phyloP scores from a whole-genome alignment of 2,888 invertebrate species.

The Polymixis lichenea region DNA sequence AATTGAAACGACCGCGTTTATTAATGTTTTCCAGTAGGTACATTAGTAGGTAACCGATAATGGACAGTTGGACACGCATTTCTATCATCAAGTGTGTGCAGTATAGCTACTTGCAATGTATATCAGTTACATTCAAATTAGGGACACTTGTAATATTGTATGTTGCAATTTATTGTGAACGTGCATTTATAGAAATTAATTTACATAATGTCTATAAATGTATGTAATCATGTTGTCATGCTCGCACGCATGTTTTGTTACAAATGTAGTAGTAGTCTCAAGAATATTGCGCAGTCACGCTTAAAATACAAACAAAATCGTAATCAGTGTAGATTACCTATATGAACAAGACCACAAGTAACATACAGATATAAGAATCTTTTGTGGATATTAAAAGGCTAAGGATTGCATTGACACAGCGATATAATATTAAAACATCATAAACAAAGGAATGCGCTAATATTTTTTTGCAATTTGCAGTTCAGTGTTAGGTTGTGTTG shows the following conservation, averaged over 20 bases:
- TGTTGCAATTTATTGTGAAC: conserved; percentile 21
- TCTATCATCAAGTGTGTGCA: conserved; percentile 41
- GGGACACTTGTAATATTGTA: conserved; percentile 29
- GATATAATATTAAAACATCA: too few relatives aligned
- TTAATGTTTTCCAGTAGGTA: conserved; percentile 16
- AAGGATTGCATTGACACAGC: too few relatives aligned
- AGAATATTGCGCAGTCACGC: conserved; percentile 8
- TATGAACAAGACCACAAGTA: not conserved
- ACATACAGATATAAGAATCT: too few relatives aligned
- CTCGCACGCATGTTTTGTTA: conserved; percentile 26
- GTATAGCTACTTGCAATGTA: conserved; percentile 7
- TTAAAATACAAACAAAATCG: not conserved
- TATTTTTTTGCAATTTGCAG: too few relatives aligned
- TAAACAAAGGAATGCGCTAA: too few relatives aligned
- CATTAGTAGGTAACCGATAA: not conserved
- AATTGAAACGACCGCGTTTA: not conserved
- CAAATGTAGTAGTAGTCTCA: conserved; percentile 23
- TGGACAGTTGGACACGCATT: conserved; percentile 45
- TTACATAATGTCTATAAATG: not conserved
- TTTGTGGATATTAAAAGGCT: too few relatives aligned
- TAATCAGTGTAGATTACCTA: not conserved
- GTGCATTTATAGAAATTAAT: conserved; percentile 18
- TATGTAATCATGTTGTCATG: conserved; percentile 21
- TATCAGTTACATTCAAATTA: not conserved
- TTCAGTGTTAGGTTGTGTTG: too few relatives aligned